phyloP scores from a whole-genome alignment of 2,113 vertebrate species.

The Manacus vitellinus region DNA sequence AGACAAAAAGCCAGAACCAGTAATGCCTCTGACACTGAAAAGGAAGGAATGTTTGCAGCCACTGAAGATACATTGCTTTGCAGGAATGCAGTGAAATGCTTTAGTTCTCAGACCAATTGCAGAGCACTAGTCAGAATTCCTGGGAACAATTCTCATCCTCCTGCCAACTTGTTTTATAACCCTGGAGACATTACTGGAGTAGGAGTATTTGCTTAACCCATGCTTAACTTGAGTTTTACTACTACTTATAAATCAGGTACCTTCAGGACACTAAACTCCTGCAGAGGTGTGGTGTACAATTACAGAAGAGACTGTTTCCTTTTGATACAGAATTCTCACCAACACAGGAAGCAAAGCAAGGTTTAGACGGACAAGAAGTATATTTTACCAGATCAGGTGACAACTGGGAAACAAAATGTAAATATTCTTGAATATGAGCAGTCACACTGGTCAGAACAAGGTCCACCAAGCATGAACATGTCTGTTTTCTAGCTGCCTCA shows the following conservation, averaged over 20 bases:
- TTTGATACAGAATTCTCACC: background rate
- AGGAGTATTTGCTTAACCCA: constrained; percentile 9
- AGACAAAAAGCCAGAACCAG: background rate
- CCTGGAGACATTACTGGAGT: background rate
- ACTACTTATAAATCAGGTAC: background rate
- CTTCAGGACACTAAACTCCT: background rate
- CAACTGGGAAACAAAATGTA: background rate
- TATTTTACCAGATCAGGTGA: background rate
- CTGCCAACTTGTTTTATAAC: background rate
- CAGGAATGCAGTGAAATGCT: background rate
- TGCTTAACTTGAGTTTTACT: background rate
- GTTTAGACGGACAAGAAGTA: background rate
- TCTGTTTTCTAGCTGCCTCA: background rate
- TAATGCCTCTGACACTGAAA: background rate
- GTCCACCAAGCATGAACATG: background rate
- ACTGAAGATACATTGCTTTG: background rate
- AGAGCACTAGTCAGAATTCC: background rate
- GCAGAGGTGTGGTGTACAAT: background rate
- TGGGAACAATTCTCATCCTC: background rate
- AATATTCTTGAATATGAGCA: background rate
- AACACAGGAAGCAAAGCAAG: background rate
- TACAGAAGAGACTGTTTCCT: background rate
- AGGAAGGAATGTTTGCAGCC: background rate
- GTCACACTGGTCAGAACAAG: background rate
- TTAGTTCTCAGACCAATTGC: background rate